A percentile compares a stretch with the other conserved stretches of the same genome.
phyloP scores from a whole-genome alignment of 2,797 vertebrate species.

The Sphenodon punctatus region DNA sequence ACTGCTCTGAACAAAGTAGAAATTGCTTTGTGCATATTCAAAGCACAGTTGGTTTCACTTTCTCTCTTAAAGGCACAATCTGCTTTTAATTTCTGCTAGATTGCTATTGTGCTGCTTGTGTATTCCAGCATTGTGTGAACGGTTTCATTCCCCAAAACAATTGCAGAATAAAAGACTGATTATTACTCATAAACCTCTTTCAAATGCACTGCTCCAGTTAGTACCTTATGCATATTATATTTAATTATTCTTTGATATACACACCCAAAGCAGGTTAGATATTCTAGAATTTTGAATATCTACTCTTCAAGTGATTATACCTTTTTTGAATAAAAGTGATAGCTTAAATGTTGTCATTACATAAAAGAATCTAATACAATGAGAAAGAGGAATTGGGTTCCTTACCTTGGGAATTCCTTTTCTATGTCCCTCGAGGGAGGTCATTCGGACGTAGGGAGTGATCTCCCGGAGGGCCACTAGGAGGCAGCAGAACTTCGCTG shows the following conservation, averaged over 20 bases:
- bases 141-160: background rate
- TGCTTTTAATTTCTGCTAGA: background rate
- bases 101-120: background rate
- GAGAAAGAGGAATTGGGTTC: no score
- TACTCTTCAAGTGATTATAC: constrained; percentile 32
- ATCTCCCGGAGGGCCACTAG: no score
- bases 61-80: background rate
- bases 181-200: constrained; percentile 10
- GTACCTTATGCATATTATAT: background rate
- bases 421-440: no score
- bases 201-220: background rate
- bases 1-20: background rate
- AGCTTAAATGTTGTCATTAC: constrained; percentile 34
- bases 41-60: background rate
- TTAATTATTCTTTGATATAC: constrained; percentile 23
- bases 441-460: no score
- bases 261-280: background rate
- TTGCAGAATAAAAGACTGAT: constrained; percentile 14
- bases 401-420: no score
- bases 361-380: constrained; percentile 41
- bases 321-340: constrained; percentile 45
- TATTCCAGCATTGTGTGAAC: constrained; percentile 1
- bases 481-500: no score
- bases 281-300: constrained; percentile 20
- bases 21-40: background rate